Base-by-base conservation (phyloP, 2,113 vertebrate species). In the Podocnemis expansa region DNA sequence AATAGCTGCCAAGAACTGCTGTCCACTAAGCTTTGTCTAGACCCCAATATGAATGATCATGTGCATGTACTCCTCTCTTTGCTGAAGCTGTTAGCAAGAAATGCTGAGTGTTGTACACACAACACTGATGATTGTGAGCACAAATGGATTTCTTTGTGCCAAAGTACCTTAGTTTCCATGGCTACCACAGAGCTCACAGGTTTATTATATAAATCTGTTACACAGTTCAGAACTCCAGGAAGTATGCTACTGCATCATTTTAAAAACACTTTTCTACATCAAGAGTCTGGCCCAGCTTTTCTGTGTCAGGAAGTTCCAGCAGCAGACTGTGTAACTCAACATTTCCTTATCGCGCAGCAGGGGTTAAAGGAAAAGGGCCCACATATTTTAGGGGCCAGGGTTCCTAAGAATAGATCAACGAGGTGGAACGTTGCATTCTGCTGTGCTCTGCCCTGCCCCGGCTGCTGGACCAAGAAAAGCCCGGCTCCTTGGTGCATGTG, bases 111-210 rank as follows among this genome's bases (percentile, higher is more conserved):
- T 79, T 83, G 94, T 27, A 9, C 0, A 1, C 88, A 89, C 93
- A 43, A 89, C 82, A 88, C 88, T 89, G 95, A 79, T 89, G 92
- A 11, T 12, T 2, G 94, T 45, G 4, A 76, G 92, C 84, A 51
- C 73, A 94, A 92, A 2, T 55, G 86, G 87, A 93, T 85, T 91
- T 54, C 95, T 90, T 92, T 94, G 91, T 94, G 78, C 84, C 91
- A 88, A 52, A 63, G 63, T 91, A 95, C 92, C 95, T 95, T 93
- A 22, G 97, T 97, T 97, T 95, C 97, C 95, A 96, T 97, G 96
- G 94, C 92, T 96, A 97, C 97, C 95, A 87, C 86, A 93, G 95
- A 94, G 96, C 92, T 80, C 90, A 91, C 96, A 96, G 93, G 93
- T 96, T 97, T 96, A 58, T 58, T 91, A 8, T 49, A 93, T 94